Percentiles rank a stretch among this genome's conserved stretches.
Evolutionary conservation across 2,888 invertebrate species (phyloP).

Genomic region (Margaritifera margaritifera): DNA sequence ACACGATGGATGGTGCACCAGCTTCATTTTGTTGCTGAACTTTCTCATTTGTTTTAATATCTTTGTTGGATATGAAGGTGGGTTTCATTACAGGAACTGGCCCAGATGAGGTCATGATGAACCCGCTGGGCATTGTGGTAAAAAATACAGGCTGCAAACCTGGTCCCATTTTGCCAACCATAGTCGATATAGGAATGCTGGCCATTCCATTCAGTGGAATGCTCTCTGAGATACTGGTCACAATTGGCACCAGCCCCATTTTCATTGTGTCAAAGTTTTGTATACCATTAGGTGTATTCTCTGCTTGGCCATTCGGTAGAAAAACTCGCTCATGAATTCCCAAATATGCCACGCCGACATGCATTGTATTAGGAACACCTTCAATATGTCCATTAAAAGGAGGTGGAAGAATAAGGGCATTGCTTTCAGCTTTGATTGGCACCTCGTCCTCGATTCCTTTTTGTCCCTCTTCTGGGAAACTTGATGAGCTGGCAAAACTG

Average conservation of each 20-base stretch:
- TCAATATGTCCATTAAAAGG: slow-evolving; percentile 16
- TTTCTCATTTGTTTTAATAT: background rate
- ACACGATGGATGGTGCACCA: background rate
- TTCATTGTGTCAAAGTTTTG: slow-evolving; percentile 16
- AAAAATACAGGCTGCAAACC: slow-evolving; percentile 34
- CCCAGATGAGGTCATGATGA: slow-evolving; percentile 31
- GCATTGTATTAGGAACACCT: slow-evolving; percentile 16
- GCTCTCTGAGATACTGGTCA: slow-evolving; percentile 34
- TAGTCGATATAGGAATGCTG: slow-evolving; percentile 9
- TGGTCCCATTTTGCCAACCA: slow-evolving; percentile 4
- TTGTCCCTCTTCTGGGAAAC: background rate
- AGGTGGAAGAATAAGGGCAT: slow-evolving; percentile 29
- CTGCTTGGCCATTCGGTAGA: slow-evolving; percentile 4
- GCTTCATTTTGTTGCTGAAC: background rate
- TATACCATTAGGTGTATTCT: slow-evolving; percentile 2
- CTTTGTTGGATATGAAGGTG: background rate
- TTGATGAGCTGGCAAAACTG: slow-evolving; percentile 20
- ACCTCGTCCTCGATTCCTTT: slow-evolving; percentile 13
- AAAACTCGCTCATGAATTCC: slow-evolving; percentile 33
- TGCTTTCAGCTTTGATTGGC: slow-evolving; percentile 3
- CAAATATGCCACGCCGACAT: slow-evolving; percentile 40
- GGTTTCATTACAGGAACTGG: slow-evolving; percentile 16
- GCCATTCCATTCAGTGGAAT: slow-evolving; percentile 19
- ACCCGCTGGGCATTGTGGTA: slow-evolving; percentile 36
- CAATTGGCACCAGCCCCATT: slow-evolving; percentile 50